These are phyloP conservation scores for Drosophila biarmipes DNA, from an alignment of 1,140 invertebrate genomes.

Conservation along the genomic window DNA sequence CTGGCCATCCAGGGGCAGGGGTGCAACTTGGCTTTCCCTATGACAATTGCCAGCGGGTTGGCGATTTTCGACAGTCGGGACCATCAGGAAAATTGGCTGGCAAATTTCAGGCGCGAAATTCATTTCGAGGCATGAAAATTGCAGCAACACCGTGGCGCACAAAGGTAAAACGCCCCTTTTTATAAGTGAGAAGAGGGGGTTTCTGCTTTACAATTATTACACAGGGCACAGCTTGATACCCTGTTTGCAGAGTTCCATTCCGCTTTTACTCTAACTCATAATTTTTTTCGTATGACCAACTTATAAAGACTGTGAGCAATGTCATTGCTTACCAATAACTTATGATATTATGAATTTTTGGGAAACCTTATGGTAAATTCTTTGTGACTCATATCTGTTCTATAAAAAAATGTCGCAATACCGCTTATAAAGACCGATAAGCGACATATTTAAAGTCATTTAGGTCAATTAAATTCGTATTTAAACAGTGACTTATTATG, in stretches of 20 bases:
- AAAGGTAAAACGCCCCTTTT: conserved; percentile 17
- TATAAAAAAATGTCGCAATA: not conserved
- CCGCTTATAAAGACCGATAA: not conserved
- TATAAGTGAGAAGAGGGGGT: conserved; percentile 1
- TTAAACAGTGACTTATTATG: not conserved
- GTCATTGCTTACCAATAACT: not conserved
- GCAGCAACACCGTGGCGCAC: conserved; percentile 20
- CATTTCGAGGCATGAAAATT: conserved; percentile 69
- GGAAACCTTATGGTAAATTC: not conserved
- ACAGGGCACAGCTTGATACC: conserved; percentile 11
- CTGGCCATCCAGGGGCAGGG: not conserved
- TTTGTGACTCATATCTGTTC: not conserved
- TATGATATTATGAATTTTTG: not conserved
- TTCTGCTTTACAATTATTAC: conserved; percentile 10
- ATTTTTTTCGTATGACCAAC: no score
- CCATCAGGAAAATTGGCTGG: conserved; percentile 44
- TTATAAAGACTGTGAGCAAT: not conserved
- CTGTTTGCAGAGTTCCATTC: no score
- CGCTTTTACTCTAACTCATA: no score
- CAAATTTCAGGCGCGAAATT: conserved; percentile 56
- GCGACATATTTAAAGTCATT: not conserved
- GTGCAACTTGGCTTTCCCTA: not conserved
- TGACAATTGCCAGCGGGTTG: conserved; percentile 58
- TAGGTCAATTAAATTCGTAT: not conserved
- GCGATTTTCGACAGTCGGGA: conserved; percentile 22